Evolutionary conservation across 2,113 vertebrate genomes (phyloP), one percentile per base, ranked within the genome.

Genomic region (Siniperca knerii): DNA sequence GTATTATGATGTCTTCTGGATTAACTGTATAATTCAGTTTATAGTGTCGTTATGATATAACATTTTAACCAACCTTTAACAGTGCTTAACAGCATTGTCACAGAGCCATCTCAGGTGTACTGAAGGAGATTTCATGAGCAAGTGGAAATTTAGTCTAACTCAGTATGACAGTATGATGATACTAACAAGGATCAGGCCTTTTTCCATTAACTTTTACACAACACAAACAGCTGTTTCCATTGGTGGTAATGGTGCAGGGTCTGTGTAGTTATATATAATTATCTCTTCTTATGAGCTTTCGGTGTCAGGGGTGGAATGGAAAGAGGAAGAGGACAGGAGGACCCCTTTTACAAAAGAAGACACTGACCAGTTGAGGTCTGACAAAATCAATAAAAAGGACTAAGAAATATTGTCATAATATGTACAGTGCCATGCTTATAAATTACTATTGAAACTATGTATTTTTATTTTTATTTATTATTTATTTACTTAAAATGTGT

Each of bases 191-290:
- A 75, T 88, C 85, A 83, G 61, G 44, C 37, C 40, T 89, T 89
- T 93, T 93, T 92, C 90, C 89, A 87, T 84, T 81, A 61, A 77
- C 44, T 8, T 76, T 70, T 61, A 67, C 71, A 82, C 50, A 52
- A 74, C 54, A 60, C 70, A 66, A 65, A 82, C 74, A 82, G 67
- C 71, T 81, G 55, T 60, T 86, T 73, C 71, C 48, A 40, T 61
- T n/a, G n/a, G 66, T 69, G 50, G 46, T 69, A 89, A 84, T 29
- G 54, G 23, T 60, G 23, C 13, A 73, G 8, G 21, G 8, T 84
- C 81, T 77, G 50, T 89, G 83, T 83, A 80, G 74, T 84, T 88
- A 88, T 79, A 83, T 83, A 69, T 79, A 81, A 87, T 85, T 86
- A 54, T 77, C 29, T 85, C 75, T 85, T 82, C 79, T 91, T 84